Evolutionary conservation across 1,140 invertebrate genomes (phyloP).

Genomic region (Anoplolepis gracilipes): DNA sequence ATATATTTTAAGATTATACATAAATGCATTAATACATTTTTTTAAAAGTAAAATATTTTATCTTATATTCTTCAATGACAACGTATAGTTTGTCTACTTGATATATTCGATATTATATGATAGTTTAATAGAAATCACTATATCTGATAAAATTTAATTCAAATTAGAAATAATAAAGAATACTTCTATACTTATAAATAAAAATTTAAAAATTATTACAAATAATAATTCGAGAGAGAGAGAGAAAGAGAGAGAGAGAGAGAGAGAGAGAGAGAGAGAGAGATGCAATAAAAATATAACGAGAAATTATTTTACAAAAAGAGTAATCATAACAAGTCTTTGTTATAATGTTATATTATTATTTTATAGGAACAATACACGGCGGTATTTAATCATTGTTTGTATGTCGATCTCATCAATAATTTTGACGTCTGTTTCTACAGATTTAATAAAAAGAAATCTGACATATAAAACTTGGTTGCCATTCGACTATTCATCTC

Average conservation of each 20-base stretch:
- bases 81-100: background rate
- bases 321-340: background rate
- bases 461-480: conserved; percentile 43
- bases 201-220: background rate
- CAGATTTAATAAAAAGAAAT: background rate
- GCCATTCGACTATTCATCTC: conserved; percentile 51
- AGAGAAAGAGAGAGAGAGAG: background rate
- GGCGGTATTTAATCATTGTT: background rate
- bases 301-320: background rate
- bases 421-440: background rate
- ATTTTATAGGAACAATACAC: conserved; percentile 28
- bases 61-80: background rate
- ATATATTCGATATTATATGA: background rate
- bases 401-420: conserved; percentile 1
- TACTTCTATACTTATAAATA: background rate
- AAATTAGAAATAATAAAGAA: background rate
- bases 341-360: too few species aligned
- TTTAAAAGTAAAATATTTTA: background rate
- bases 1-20: background rate
- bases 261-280: background rate
- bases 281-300: background rate
- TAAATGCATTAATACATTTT: background rate
- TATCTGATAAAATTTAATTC: background rate
- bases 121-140: background rate
- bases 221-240: background rate